Conservation (phyloP, 2,797 vertebrate genomes). For the Sphenopsis melanotis region DNA sequence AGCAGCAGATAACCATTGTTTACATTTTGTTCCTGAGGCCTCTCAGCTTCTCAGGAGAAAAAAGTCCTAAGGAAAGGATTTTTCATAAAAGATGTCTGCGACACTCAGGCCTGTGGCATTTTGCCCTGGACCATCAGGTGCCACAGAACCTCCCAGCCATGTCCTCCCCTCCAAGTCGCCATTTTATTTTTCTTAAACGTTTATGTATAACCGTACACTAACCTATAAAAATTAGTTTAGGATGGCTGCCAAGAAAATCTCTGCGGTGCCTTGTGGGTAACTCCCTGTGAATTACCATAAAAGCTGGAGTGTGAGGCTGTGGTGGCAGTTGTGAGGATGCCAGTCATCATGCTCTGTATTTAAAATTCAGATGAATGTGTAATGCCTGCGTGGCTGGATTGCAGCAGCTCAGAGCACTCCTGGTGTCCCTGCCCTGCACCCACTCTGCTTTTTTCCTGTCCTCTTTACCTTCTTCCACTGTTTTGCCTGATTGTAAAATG, state of each 20-base stretch:
- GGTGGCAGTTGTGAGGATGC: conserved; percentile 47
- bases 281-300: conserved; percentile 72
- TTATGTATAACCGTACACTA: conserved; percentile 61
- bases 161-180: background rate
- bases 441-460: background rate
- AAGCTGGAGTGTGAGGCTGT: conserved; percentile 56
- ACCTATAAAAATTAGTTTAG: conserved; percentile 74
- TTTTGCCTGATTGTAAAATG: background rate
- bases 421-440: background rate
- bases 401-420: background rate
- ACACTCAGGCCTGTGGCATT: accelerated
- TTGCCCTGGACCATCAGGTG: accelerated
- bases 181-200: conserved; percentile 52
- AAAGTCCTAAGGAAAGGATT: too few relatives aligned
- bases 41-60: too few relatives aligned
- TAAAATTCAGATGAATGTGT: conserved; percentile 64
- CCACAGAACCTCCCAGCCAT: background rate
- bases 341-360: conserved; percentile 61
- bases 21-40: too few relatives aligned
- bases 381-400: background rate
- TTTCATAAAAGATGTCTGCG: too few relatives aligned
- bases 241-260: conserved; percentile 74
- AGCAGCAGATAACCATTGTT: too few relatives aligned
- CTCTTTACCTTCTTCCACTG: accelerated
- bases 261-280: conserved; percentile 76